phyloP scores from a whole-genome alignment of 1,140 invertebrate genomes.

The Tribolium madens region DNA sequence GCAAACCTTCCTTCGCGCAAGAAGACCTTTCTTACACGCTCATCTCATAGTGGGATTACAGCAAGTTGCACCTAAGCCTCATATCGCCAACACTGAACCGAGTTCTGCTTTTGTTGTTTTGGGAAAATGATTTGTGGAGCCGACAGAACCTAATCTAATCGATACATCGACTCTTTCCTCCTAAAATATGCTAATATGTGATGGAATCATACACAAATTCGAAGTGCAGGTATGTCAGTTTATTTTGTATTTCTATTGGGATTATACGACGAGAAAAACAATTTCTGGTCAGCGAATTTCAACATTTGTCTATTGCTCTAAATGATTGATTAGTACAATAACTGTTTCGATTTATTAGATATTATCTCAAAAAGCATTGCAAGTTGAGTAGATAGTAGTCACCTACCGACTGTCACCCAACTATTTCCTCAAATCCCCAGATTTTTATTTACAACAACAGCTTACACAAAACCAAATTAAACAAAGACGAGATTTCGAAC shows the following conservation, averaged over 20 bases:
- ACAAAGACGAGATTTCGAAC: neutral
- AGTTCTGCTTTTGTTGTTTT: neutral
- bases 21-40: slow-evolving; percentile 37
- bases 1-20: slow-evolving; percentile 44
- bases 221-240: slow-evolving; percentile 6
- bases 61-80: slow-evolving; percentile 35
- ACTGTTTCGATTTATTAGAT: no score
- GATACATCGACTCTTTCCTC: slow-evolving; percentile 1
- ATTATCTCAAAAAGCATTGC: no score
- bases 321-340: slow-evolving; percentile 39
- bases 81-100: neutral
- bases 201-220: slow-evolving; percentile 24
- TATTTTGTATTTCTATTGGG: neutral
- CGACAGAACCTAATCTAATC: slow-evolving; percentile 3
- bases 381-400: no score
- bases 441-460: neutral
- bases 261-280: no score
- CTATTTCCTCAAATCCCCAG: slow-evolving; percentile 17
- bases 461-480: neutral
- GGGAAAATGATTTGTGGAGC: slow-evolving; percentile 1
- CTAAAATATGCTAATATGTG: slow-evolving; percentile 6
- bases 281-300: no score
- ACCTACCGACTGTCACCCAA: no score
- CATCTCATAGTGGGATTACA: slow-evolving; percentile 41
- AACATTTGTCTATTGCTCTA: slow-evolving; percentile 1